These are phyloP conservation scores for Eupristina koningsbergeri DNA, from an alignment of 1,140 invertebrate species.

Conservation along the genomic window DNA sequence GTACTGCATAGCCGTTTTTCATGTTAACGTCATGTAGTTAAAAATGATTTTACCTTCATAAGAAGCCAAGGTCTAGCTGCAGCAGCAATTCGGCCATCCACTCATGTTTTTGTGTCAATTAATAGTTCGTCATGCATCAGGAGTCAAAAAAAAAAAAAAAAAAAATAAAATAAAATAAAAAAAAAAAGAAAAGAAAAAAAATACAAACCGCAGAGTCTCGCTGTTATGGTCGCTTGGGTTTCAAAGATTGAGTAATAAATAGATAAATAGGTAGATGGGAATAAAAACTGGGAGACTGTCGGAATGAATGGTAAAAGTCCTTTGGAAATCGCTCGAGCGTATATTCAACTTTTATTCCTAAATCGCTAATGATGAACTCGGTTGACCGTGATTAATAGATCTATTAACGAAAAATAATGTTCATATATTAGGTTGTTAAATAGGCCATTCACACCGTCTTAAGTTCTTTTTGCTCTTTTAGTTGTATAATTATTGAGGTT, in stretches of 20 bases:
- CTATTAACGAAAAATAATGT: no score
- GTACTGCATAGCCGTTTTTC: background rate
- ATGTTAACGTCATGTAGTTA: constrained; percentile 29
- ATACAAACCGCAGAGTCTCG: no score
- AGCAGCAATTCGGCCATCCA: background rate
- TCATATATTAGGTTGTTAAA: no score
- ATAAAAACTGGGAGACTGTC: constrained; percentile 47
- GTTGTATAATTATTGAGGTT: no score
- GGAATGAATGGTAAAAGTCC: constrained; percentile 23
- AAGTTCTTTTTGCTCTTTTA: no score
- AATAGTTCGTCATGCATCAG: constrained; percentile 66
- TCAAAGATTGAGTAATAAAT: background rate
- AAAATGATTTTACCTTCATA: constrained; percentile 53
- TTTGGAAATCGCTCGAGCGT: background rate
- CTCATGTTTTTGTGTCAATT: constrained; percentile 65
- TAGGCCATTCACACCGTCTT: no score
- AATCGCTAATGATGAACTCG: background rate
- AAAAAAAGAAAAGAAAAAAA: no score
- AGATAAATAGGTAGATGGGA: constrained; percentile 6
- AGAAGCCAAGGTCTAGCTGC: constrained; percentile 44
- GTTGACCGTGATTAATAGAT: background rate
- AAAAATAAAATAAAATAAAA: no score
- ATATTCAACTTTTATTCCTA: background rate
- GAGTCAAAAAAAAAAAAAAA: constrained; percentile 41
- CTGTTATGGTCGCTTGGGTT: background rate